Percentiles rank a stretch among this genome's conserved stretches.
Conservation (phyloP, 2,113 vertebrate species). For the Psilopsiagon aymara region DNA sequence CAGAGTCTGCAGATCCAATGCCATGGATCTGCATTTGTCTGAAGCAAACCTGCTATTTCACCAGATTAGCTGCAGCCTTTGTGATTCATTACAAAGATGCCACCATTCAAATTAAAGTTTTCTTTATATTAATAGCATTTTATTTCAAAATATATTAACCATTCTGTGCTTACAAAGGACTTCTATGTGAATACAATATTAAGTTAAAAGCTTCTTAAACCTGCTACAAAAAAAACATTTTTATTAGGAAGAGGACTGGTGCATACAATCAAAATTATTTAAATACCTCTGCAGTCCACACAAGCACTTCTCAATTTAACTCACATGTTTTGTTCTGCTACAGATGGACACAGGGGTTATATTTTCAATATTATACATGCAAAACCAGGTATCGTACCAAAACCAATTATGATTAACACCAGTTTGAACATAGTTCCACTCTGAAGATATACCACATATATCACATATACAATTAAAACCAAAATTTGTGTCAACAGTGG, state of each 20-base stretch:
- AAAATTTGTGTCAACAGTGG: not conserved
- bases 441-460: slow-evolving; percentile 12
- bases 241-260: slow-evolving; percentile 42
- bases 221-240: slow-evolving; percentile 46
- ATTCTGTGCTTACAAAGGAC: slow-evolving; percentile 74
- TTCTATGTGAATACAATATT: slow-evolving; percentile 46
- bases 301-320: not conserved
- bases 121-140: slow-evolving; percentile 61
- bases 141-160: slow-evolving; percentile 82
- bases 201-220: slow-evolving; percentile 67
- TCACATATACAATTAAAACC: slow-evolving; percentile 6
- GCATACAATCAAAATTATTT: not conserved
- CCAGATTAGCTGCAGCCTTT: not conserved
- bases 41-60: not conserved
- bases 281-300: slow-evolving; percentile 23
- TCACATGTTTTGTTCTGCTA: slow-evolving; percentile 3
- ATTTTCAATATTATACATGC: slow-evolving; percentile 27
- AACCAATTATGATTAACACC: not conserved
- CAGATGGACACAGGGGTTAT: not conserved
- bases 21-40: not conserved
- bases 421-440: not conserved
- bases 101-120: not conserved
- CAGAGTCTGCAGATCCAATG: not conserved
- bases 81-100: not conserved
- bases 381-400: slow-evolving; percentile 5